A percentile compares a stretch with the other conserved stretches of the same genome.
Evolutionary conservation across 1,140 invertebrate genomes (phyloP).

Genomic region (Cydia amplana): DNA sequence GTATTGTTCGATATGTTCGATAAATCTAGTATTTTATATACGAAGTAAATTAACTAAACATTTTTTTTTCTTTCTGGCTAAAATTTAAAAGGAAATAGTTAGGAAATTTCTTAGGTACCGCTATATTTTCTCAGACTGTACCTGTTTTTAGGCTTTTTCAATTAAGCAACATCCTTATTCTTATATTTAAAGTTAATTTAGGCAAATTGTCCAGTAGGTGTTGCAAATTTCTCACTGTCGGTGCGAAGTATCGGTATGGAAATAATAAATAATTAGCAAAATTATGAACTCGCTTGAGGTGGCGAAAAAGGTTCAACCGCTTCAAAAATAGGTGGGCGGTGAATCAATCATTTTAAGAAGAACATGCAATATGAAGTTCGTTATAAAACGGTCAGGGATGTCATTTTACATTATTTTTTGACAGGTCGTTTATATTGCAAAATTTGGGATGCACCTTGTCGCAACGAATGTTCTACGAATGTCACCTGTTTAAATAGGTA

Average conservation of each 20-base stretch:
- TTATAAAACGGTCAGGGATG: slow-evolving; percentile 3
- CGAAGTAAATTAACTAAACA: too few species aligned
- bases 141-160: slow-evolving; percentile 39
- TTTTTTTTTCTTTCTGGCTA: too few species aligned
- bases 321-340: slow-evolving; percentile 3
- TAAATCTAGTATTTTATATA: too few species aligned
- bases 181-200: slow-evolving; percentile 52
- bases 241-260: slow-evolving; percentile 8
- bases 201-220: slow-evolving; percentile 45
- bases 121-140: not conserved
- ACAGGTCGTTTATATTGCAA: not conserved
- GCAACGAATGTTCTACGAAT: too few species aligned
- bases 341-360: slow-evolving; percentile 27
- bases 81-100: too few species aligned
- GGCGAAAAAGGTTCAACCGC: slow-evolving; percentile 5
- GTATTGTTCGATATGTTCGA: too few species aligned
- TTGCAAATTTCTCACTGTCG: slow-evolving; percentile 29
- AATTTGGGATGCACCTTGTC: not conserved
- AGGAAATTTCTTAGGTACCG: too few species aligned
- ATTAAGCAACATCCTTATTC: slow-evolving; percentile 45
- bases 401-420: slow-evolving; percentile 1
- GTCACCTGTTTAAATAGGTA: too few species aligned
- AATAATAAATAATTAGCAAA: slow-evolving; percentile 17
- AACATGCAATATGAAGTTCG: slow-evolving; percentile 17
- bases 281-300: slow-evolving; percentile 8